A percentile compares a stretch with the other conserved stretches of the same genome.
Conservation (phyloP, 2,113 vertebrate genomes). For the Nicator chloris region DNA sequence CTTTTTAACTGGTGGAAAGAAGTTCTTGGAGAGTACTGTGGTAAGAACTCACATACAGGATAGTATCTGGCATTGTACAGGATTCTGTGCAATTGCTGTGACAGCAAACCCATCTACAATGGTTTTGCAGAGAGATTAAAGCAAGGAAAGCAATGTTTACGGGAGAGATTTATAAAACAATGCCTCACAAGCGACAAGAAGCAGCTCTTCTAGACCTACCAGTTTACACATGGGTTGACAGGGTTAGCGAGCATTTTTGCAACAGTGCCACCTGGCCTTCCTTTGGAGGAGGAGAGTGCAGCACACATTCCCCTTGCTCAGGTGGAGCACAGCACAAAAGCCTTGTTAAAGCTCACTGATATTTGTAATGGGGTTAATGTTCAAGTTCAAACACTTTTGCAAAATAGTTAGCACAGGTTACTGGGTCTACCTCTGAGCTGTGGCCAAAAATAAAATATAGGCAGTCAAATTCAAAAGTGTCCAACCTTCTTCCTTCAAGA, state of each 20-base stretch:
- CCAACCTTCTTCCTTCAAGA: background rate
- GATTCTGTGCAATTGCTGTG: conserved; percentile 14
- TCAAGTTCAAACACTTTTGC: background rate
- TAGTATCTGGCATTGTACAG: background rate
- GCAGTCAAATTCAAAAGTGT: background rate
- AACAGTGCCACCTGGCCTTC: background rate
- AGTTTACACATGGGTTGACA: background rate
- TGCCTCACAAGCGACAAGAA: background rate
- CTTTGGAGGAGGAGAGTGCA: background rate
- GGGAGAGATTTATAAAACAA: background rate
- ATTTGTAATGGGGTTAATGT: background rate
- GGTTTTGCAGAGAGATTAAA: background rate
- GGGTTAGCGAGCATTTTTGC: background rate
- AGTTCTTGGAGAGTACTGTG: background rate
- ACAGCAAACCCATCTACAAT: background rate
- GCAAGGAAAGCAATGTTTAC: background rate
- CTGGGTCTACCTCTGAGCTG: background rate
- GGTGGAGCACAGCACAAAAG: background rate
- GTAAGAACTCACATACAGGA: background rate
- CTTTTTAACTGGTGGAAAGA: background rate
- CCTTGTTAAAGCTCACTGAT: background rate
- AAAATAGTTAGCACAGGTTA: background rate
- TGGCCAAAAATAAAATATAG: background rate
- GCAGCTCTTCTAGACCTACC: background rate
- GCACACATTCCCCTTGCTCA: background rate